Percentiles rank a stretch among this genome's conserved stretches.
phyloP scores from a whole-genome alignment of 2,797 vertebrate genomes.

The Chloroceryle inda region DNA sequence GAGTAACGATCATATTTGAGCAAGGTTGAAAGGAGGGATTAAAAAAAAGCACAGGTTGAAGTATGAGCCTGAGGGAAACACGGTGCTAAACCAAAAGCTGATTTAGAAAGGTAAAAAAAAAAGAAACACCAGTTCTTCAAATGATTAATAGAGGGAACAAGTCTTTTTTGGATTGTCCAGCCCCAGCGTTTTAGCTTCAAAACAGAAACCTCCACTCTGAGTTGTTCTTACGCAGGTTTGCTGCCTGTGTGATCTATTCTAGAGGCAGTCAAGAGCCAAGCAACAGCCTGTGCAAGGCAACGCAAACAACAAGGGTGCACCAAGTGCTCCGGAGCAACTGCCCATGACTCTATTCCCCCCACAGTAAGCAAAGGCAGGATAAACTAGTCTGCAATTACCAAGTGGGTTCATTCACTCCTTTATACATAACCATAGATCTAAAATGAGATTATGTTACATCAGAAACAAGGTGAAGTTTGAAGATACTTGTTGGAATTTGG shows the following conservation, averaged over 20 bases:
- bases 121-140: background rate
- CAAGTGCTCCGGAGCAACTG: background rate
- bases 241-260: background rate
- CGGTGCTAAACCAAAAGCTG: background rate
- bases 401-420: background rate
- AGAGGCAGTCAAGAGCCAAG: background rate
- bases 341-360: background rate
- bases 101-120: background rate
- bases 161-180: background rate
- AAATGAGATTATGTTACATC: constrained; percentile 46
- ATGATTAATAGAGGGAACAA: background rate
- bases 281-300: background rate
- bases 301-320: background rate
- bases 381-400: constrained; percentile 23
- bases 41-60: background rate
- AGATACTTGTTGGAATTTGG: constrained; percentile 38
- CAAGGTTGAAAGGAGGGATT: background rate
- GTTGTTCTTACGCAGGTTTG: background rate
- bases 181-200: background rate
- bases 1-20: background rate
- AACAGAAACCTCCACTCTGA: background rate
- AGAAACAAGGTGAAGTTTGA: constrained; percentile 43
- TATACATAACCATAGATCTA: constrained; percentile 43
- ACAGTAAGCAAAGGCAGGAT: background rate
- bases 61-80: background rate